Evolutionary conservation across 2,797 vertebrate species (phyloP).

Genomic region (Thripadectes ignobilis): DNA sequence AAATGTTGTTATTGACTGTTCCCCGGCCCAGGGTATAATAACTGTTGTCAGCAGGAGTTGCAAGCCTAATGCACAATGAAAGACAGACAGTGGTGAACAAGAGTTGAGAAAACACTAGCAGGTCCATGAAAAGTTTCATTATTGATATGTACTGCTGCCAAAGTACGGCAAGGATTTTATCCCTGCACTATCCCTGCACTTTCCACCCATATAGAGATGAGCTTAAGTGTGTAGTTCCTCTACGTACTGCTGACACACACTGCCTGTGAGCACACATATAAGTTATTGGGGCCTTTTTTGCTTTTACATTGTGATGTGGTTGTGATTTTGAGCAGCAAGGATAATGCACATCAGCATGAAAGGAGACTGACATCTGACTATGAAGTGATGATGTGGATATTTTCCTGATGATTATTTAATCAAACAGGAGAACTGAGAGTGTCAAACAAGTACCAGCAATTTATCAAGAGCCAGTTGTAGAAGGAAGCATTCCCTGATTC

Average conservation of each 20-base stretch:
- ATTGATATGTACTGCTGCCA: background rate
- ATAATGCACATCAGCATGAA: background rate
- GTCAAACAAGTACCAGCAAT: conserved; percentile 56
- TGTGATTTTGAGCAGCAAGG: background rate
- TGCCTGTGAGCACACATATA: background rate
- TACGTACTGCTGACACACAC: background rate
- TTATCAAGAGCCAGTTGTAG: conserved; percentile 56
- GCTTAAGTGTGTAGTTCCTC: background rate
- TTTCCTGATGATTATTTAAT: conserved; percentile 57
- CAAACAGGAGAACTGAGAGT: conserved; percentile 45
- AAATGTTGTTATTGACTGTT: background rate
- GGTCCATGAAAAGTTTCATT: background rate
- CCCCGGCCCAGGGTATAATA: background rate
- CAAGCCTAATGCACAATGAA: background rate
- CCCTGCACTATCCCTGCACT: background rate
- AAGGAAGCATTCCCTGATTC: conserved; percentile 54
- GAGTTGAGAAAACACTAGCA: background rate
- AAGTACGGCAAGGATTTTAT: background rate
- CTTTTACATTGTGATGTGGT: background rate
- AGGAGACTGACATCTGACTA: conserved; percentile 24
- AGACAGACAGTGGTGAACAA: background rate
- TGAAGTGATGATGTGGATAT: conserved; percentile 39
- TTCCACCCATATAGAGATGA: background rate
- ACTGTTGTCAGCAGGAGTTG: background rate
- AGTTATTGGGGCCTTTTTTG: background rate